Base-by-base conservation (phyloP, 2,113 vertebrate species). In the Lamprotornis superbus region DNA sequence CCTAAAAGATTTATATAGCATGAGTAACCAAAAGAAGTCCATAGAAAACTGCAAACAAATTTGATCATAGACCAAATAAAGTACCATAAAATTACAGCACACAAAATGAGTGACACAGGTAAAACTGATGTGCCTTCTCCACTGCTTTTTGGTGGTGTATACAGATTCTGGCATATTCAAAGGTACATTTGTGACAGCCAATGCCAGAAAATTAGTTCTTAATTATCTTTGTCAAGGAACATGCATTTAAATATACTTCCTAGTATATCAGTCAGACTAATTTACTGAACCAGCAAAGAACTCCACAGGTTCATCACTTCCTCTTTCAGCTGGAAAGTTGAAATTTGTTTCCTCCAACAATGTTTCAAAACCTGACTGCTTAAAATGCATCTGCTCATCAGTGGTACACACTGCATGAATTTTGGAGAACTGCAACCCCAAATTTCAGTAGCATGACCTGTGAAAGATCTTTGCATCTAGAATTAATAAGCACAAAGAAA, bases 391-490 rank as follows among this genome's bases (percentile, higher is more conserved):
- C 33, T 37, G 9, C 63, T 52, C 19, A 59, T 15, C 31, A 37
- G 28, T 16, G 33, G 52, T 39, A 50, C 0, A 0, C 42, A 7
- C 1, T 33, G 3, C 12, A 27, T 17, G 37, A n/a, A 49, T 33
- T 85, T 12, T 87, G 67, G 60, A 73, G 84, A 91, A 79, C 49
- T 76, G 47, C 65, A 87, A 84, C 28, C 40, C 37, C 37, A 60
- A 30, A 75, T 73, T 76, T 75, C 77, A 89, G 28, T 31, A 75
- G 24, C n/a, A n/a, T 9, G 40, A 63, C n/a, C 53, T 64, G 22
- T 40, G 70, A 87, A 84, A 91, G 40, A 76, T 6, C 80, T 68
- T 59, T 59, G 30, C 11, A 16, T 8, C 42, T 56, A 46, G 42
- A 50, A 70, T 47, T 9, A 86, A 33, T 18, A 67, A 83, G 30